Conservation (phyloP, 2,113 vertebrate species). For the Redunca redunca region DNA sequence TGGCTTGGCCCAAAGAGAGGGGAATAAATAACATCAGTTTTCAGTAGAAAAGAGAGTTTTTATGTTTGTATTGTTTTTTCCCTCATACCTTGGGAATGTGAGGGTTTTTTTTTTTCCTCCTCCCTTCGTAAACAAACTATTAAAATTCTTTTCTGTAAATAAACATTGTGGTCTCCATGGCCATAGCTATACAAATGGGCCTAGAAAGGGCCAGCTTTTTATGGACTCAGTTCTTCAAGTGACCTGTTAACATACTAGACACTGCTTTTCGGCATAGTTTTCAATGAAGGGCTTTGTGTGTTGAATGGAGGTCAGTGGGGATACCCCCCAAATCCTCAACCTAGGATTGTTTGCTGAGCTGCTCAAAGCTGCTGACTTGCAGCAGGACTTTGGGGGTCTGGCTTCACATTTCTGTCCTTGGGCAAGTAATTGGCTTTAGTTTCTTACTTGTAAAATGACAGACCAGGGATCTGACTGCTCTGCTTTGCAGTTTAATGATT, state of each 20-base stretch:
- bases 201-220: not conserved
- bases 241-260: not conserved
- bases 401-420: not conserved
- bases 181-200: not conserved
- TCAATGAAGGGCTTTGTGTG: not conserved
- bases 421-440: not conserved
- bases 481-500: not conserved
- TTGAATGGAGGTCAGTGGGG: not conserved
- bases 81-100: not conserved
- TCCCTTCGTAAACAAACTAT: not conserved
- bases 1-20: not conserved
- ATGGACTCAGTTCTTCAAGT: not conserved
- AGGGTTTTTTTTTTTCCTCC: not conserved
- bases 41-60: not conserved
- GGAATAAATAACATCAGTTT: not conserved
- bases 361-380: accelerated
- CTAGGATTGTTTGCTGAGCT: not conserved
- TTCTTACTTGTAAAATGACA: not conserved
- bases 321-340: no score
- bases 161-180: not conserved
- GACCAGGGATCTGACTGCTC: not conserved
- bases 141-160: not conserved
- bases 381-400: not conserved
- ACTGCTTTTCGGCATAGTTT: not conserved
- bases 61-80: not conserved